Evolutionary conservation across 2,113 vertebrate species (phyloP).

Genomic region (Aegotheles bennettii): DNA sequence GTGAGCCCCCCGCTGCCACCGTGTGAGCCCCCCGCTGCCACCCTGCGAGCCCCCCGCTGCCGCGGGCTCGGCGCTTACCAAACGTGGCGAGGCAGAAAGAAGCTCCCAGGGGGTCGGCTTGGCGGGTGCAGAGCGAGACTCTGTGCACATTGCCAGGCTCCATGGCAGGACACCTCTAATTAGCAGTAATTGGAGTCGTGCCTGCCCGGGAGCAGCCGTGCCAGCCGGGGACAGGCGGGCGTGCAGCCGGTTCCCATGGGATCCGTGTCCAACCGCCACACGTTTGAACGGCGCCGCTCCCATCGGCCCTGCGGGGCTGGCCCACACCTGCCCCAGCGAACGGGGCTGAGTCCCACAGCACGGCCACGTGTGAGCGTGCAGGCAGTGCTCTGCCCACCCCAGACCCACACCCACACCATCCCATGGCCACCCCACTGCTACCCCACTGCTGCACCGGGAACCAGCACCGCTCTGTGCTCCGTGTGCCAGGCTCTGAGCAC

Average conservation of each 20-base stretch:
- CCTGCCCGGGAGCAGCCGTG: neutral
- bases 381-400: neutral
- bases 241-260: neutral
- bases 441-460: neutral
- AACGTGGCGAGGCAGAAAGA: conserved; percentile 72
- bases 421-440: neutral
- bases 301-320: conserved; percentile 69
- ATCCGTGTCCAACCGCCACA: conserved; percentile 21
- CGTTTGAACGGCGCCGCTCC: conserved; percentile 61
- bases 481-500: rapidly evolving
- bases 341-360: rapidly evolving
- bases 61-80: conserved; percentile 74
- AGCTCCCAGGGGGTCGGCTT: conserved; percentile 17
- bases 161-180: conserved; percentile 48
- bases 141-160: conserved; percentile 23
- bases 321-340: conserved; percentile 50
- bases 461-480: too few species aligned
- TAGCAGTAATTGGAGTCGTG: neutral
- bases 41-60: neutral
- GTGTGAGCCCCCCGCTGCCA: too few species aligned
- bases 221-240: neutral
- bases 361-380: too few species aligned
- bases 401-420: rapidly evolving
- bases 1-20: too few species aligned
- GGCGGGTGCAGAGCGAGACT: conserved; percentile 50